These are phyloP conservation scores for Patagioenas fasciata DNA, from an alignment of 2,113 vertebrate species.

Conservation along the genomic window DNA sequence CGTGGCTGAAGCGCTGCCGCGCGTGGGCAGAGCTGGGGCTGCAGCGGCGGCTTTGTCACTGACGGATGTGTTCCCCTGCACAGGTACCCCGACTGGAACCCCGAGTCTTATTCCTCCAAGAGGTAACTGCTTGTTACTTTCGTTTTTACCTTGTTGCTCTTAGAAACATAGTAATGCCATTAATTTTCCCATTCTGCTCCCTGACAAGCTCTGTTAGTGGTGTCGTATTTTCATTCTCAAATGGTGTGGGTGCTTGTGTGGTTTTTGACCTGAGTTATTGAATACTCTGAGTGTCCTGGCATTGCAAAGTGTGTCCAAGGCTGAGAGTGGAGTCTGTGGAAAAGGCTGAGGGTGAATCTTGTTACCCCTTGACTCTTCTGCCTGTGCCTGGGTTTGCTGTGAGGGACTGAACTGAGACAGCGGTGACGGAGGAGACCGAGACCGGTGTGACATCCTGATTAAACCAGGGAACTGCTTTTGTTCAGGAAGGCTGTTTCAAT, in stretches of 20 bases:
- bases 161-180: rapidly evolving
- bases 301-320: no score
- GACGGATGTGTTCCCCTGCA: background rate
- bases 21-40: background rate
- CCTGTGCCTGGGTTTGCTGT: no score
- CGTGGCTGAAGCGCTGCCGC: background rate
- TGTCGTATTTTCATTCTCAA: rapidly evolving
- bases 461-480: no score
- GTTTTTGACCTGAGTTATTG: background rate
- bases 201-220: background rate
- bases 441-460: no score
- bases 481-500: no score
- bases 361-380: no score
- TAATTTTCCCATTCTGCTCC: background rate
- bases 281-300: rapidly evolving
- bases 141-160: background rate
- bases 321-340: no score
- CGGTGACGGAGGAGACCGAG: rapidly evolving
- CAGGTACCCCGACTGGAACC: constrained; percentile 91
- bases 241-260: rapidly evolving
- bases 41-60: rapidly evolving
- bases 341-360: no score
- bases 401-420: background rate
- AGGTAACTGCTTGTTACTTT: constrained; percentile 61
- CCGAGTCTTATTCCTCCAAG: constrained; percentile 76